Conservation (phyloP, 2,888 invertebrate genomes). For the Encarsia formosa region DNA sequence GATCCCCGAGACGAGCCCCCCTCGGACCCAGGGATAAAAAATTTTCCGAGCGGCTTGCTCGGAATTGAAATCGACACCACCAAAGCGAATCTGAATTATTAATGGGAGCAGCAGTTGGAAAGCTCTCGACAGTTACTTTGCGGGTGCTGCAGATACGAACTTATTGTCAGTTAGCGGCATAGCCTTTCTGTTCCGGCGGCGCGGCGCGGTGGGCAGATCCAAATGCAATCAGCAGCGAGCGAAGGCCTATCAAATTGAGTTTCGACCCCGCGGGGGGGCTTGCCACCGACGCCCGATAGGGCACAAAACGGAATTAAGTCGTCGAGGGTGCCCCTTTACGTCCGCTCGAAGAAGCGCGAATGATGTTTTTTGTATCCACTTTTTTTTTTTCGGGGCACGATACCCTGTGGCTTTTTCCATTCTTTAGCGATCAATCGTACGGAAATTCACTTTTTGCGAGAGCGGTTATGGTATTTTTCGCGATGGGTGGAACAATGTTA, state of each 20-base stretch:
- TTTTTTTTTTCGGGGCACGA: too few relatives aligned
- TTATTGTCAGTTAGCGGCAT: conserved; percentile 26
- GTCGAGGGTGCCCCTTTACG: conserved; percentile 29
- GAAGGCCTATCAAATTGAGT: conserved; percentile 34
- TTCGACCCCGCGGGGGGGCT: conserved; percentile 30
- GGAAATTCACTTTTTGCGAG: too few relatives aligned
- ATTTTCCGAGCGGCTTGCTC: conserved; percentile 6
- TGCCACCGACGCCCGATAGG: conserved; percentile 29
- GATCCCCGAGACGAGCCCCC: too few relatives aligned
- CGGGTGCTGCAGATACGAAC: conserved; percentile 25
- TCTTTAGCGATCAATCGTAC: too few relatives aligned
- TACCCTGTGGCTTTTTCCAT: too few relatives aligned
- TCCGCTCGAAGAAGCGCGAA: conserved; percentile 29
- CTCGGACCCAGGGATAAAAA: too few relatives aligned
- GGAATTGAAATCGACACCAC: conserved; percentile 17
- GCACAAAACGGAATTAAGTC: conserved; percentile 34
- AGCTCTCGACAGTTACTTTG: conserved; percentile 29
- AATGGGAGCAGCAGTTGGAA: conserved; percentile 23
- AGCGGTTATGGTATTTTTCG: too few relatives aligned
- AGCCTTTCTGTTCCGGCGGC: not conserved
- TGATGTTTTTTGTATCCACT: conserved; percentile 3
- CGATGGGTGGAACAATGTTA: too few relatives aligned
- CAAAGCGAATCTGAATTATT: conserved; percentile 22
- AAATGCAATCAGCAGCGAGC: conserved; percentile 31
- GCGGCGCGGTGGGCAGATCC: conserved; percentile 16